Percentiles rank a stretch among this genome's conserved stretches.
phyloP scores from a whole-genome alignment of 92 coral and sea anemone species.

The Epizoanthus rinbou region DNA sequence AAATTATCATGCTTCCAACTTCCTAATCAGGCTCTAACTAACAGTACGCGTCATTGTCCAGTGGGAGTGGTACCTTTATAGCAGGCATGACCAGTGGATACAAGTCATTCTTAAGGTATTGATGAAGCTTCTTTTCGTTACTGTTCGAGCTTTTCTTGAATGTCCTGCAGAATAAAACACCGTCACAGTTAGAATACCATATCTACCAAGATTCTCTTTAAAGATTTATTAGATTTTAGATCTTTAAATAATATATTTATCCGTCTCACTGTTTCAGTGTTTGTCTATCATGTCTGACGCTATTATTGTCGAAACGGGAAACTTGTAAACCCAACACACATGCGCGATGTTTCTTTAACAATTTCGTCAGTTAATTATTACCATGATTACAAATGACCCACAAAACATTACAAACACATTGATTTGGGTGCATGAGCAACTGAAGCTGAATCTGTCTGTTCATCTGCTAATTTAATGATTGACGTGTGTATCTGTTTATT shows the following conservation, averaged over 20 bases:
- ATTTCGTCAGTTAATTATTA: no score
- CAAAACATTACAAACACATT: no score
- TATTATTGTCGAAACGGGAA: no score
- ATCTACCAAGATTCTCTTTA: background rate
- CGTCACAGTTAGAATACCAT: background rate
- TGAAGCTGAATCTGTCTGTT: background rate
- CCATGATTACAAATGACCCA: no score
- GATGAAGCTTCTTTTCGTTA: conserved; percentile 74
- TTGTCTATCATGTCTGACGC: no score
- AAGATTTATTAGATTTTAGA: no score
- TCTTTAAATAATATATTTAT: conserved; percentile 17
- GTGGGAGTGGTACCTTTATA: conserved; percentile 56
- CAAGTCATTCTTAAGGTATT: conserved; percentile 82
- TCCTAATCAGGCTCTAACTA: no score
- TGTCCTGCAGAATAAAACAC: conserved; percentile 40
- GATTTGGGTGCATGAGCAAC: no score
- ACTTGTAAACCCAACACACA: no score
- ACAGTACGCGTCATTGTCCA: no score
- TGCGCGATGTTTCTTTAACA: no score
- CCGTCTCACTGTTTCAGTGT: no score
- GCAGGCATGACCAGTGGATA: conserved; percentile 76
- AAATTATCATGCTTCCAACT: background rate
- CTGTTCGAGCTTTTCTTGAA: conserved; percentile 79
- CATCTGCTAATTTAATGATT: background rate
- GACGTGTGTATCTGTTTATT: background rate